Evolutionary conservation across 2,797 vertebrate species (phyloP), one percentile per base, ranked within the genome.

Genomic region (Chrysocyon brachyurus): DNA sequence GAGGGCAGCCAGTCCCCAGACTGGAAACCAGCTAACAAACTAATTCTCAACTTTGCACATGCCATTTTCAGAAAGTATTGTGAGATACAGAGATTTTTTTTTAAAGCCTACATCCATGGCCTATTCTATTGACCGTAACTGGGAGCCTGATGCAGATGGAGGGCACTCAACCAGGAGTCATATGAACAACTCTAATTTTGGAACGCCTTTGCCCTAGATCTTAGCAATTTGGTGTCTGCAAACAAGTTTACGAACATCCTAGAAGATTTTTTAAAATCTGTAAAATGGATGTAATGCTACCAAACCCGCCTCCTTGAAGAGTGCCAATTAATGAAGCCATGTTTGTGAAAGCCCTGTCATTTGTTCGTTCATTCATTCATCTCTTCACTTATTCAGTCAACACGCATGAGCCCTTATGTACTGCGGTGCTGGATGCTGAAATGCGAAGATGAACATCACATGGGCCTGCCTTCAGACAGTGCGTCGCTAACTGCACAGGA

Each of bases 1-100:
- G 97, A 95, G 93, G 97, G 97, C 97, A 95, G 75, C 52, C 81
- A 70, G 52, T 33, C 16, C 61, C 49, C 24, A 90, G 19, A 63
- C 33, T 93, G 81, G 93, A 93, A 94, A 84, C 24, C 61, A 83
- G 21, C 3, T 54, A 36, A 28, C 56, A 77, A 7, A 61, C 64
- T 46, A 16, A 46, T 59, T 64, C 26, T 52, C 24, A 31, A 21
- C 57, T 72, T 72, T 84, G 22, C 9, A 31, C 6, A 49, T 68
- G 64, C 15, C 40, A 31, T 85, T 96, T 96, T 82, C 82, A 63
- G 68, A 77, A 61, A 84, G 19, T 63, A 33, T 22, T 66, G 36
- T 72, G 66, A 52, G 36, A 33, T 49, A 15, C 26, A 28, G 54
- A 33, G 54, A 56, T 31, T 73, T 70, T 81, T 40, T 49, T 6